Evolutionary conservation across 2,113 vertebrate genomes (phyloP), one percentile per base, ranked within the genome.

Genomic region (Leptobrachium ailaonicum): DNA sequence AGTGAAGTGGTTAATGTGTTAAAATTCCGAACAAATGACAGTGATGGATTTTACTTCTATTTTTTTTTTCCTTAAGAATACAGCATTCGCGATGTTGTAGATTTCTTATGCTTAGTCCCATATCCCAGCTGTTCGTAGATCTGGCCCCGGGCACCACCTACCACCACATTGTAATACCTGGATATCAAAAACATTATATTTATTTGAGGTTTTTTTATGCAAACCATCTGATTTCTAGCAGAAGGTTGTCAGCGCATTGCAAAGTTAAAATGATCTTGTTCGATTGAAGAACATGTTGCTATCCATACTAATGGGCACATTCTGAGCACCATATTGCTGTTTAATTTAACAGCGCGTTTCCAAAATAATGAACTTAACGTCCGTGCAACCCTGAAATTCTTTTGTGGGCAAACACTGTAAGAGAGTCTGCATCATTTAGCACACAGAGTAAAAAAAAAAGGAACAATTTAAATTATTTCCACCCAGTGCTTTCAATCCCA

Each of bases 291-390:
- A 78, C 20, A 42, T 73, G 67, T 80, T 75, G 75, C 40, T 71
- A 77, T 76, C 78, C 82, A 82, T 77, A 73, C 44, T 83, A 82
- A 86, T 83, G 13, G 66, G 53, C 2, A 68, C 41, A 73, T 62
- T 66, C 76, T 50, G 73, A 20, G 4, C 58, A 75, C 77, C 40
- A 54, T 2, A 40, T 75, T 58, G 12, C 12, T 75, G 60, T 50
- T 73, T 71, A 82, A 74, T 76, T 73, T 85, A 62, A 41, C 20
- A 70, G 5, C 7, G 53, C 10, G 6, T 60, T 45, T 71, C 63
- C 64, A 60, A 60, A 60, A 69, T 80, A 47, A 80, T 69, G 71
- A 74, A 79, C 53, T 62, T 67, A 50, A 68, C 64, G 62, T 75
- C 64, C 53, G 40, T 4, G 54, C 72, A 80, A 69, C 79, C 79